phyloP scores from a whole-genome alignment of 2,888 invertebrate species.

The Aspidiotus destructor region DNA sequence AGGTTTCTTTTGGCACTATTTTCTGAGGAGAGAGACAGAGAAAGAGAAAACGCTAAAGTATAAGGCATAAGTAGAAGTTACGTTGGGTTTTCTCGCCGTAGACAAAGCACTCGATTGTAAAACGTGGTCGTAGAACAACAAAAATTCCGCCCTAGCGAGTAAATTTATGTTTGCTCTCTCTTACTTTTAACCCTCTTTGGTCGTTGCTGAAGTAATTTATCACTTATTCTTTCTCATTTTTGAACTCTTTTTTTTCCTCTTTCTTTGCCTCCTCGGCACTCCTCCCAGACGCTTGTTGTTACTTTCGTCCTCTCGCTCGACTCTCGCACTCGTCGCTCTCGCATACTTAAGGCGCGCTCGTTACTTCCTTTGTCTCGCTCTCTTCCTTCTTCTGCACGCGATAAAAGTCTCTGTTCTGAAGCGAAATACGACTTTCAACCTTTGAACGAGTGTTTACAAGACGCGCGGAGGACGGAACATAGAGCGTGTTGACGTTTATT shows the following conservation, averaged over 20 bases:
- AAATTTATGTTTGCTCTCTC: constrained; percentile 16
- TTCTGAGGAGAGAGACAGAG: neutral
- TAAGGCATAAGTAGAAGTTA: constrained; percentile 4
- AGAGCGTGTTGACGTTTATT: constrained; percentile 8
- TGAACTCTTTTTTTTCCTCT: constrained; percentile 8
- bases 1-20: too few species aligned
- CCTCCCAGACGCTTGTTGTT: too few species aligned
- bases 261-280: neutral
- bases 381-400: neutral
- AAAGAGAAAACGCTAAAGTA: neutral
- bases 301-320: neutral
- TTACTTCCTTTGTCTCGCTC: neutral
- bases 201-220: constrained; percentile 12
- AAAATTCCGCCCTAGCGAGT: constrained; percentile 9
- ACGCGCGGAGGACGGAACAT: neutral
- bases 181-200: constrained; percentile 15
- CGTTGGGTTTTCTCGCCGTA: neutral
- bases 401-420: constrained; percentile 3
- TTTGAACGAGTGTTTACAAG: neutral
- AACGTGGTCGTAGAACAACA: constrained; percentile 17
- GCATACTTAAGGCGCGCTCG: neutral
- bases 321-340: neutral
- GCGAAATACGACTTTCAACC: neutral
- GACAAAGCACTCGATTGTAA: constrained; percentile 11
- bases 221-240: constrained; percentile 16